These are phyloP conservation scores for Lottia scabra DNA, from an alignment of 2,888 invertebrate genomes.

Conservation along the genomic window DNA sequence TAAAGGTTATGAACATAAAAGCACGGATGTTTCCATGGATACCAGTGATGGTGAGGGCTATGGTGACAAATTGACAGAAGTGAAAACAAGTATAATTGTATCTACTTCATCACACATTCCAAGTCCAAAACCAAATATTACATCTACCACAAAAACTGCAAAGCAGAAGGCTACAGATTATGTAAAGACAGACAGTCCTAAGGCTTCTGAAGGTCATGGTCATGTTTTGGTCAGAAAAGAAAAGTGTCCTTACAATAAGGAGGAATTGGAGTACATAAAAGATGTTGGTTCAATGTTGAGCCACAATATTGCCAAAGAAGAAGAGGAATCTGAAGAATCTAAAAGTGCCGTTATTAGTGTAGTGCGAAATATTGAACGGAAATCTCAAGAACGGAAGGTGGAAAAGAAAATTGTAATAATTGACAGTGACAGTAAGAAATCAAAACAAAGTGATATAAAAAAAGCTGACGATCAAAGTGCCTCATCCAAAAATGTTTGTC, in stretches of 20 bases:
- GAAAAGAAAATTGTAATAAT: conserved; percentile 44
- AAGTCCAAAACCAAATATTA: background rate
- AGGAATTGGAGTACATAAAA: conserved; percentile 49
- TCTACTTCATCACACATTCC: background rate
- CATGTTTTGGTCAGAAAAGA: conserved; percentile 7
- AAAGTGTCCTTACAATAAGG: conserved; percentile 38
- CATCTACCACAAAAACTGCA: background rate
- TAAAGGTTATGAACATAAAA: too few species aligned
- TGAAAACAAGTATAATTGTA: background rate
- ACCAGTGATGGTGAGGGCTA: background rate
- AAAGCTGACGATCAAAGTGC: conserved; percentile 3
- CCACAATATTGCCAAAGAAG: conserved; percentile 39
- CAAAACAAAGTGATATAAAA: background rate
- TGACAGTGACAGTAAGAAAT: conserved; percentile 34
- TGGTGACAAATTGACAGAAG: conserved; percentile 3
- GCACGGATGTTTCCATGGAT: too few species aligned
- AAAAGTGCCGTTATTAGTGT: conserved; percentile 45
- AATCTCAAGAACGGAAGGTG: conserved; percentile 25
- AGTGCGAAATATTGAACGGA: conserved; percentile 51
- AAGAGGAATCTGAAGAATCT: conserved; percentile 28
- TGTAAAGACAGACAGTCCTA: conserved; percentile 44
- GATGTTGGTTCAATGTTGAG: conserved; percentile 54
- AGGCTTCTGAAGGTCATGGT: background rate
- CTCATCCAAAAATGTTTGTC: conserved; percentile 10
- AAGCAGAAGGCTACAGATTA: conserved; percentile 22